phyloP scores from a whole-genome alignment of 2,888 invertebrate genomes.

The Nomada fucata region DNA sequence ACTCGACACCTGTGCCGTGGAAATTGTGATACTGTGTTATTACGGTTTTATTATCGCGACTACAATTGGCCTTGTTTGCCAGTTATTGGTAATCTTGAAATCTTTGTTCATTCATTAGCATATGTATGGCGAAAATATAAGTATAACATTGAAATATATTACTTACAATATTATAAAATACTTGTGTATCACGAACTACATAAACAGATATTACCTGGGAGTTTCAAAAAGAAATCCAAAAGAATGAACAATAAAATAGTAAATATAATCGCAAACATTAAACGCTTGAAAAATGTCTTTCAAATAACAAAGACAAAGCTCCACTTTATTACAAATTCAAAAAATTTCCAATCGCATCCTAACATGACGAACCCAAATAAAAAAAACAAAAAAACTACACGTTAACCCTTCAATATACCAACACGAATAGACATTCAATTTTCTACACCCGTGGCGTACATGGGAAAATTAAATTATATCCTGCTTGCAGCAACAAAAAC shows the following conservation, averaged over 20 bases:
- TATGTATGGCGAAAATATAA: neutral
- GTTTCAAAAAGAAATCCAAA: too few species aligned
- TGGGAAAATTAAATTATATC: neutral
- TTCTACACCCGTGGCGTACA: slow-evolving; percentile 8
- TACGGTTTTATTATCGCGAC: neutral
- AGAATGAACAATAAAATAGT: too few species aligned
- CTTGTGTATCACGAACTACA: too few species aligned
- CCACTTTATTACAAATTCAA: neutral
- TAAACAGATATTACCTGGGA: too few species aligned
- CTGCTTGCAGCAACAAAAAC: neutral
- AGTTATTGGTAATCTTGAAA: neutral
- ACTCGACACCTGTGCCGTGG: slow-evolving; percentile 7
- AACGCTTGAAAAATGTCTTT: neutral
- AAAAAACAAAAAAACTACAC: neutral
- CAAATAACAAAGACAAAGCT: neutral
- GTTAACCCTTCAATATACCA: neutral
- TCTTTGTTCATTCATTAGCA: neutral
- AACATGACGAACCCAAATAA: neutral
- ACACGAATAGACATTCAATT: neutral
- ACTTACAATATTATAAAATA: too few species aligned
- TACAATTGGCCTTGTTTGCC: neutral
- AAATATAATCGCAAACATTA: too few species aligned
- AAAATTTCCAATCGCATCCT: neutral
- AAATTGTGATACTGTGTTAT: slow-evolving; percentile 4
- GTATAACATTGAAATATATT: neutral